Percentiles rank a stretch among this genome's conserved stretches.
Evolutionary conservation across 1,140 invertebrate species (phyloP).

Genomic region (Diprion similis): DNA sequence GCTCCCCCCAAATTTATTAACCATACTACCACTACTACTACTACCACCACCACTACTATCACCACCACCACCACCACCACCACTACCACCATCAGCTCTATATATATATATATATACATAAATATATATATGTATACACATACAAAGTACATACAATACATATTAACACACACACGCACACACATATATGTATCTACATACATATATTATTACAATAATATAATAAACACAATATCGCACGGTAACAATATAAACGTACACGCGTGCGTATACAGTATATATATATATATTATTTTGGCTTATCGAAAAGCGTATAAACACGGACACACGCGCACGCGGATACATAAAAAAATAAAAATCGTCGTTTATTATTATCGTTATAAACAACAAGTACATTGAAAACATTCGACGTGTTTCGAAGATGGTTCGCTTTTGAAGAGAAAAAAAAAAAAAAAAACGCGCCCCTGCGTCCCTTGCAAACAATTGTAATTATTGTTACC

Average conservation of each 20-base stretch:
- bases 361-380: too few relatives aligned
- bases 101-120: not conserved
- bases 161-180: too few relatives aligned
- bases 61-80: conserved; percentile 36
- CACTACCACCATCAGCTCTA: conserved; percentile 2
- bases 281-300: too few relatives aligned
- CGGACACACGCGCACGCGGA: conserved; percentile 32
- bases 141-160: too few relatives aligned
- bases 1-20: conserved; percentile 37
- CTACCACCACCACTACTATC: conserved; percentile 20
- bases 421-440: not conserved
- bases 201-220: too few relatives aligned
- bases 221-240: too few relatives aligned
- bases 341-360: conserved; percentile 20
- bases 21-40: conserved; percentile 40
- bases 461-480: conserved; percentile 7
- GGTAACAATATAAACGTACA: too few relatives aligned
- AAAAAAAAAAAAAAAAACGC: conserved; percentile 4
- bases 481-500: conserved; percentile 23
- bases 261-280: too few relatives aligned
- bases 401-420: too few relatives aligned
- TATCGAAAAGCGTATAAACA: conserved; percentile 17
- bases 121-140: not conserved
- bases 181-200: too few relatives aligned
- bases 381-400: too few relatives aligned